Conservation (phyloP, 2,797 vertebrate species). For the Scyliorhinus canicula region DNA sequence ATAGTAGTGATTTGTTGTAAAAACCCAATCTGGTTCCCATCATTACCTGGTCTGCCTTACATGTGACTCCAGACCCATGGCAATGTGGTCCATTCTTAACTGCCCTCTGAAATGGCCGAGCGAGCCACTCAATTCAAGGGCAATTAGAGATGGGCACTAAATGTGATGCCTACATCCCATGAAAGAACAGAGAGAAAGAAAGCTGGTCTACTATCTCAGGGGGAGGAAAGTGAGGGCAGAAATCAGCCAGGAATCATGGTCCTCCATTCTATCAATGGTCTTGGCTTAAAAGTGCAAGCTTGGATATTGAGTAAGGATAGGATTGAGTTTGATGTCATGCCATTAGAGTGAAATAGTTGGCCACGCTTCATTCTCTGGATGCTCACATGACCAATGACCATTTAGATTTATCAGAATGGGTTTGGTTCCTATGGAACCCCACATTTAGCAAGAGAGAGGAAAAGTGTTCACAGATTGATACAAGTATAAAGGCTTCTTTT, state of each 20-base stretch:
- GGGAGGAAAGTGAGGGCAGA: background rate
- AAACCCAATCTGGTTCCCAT: too few species aligned
- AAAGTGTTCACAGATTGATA: background rate
- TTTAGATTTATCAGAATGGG: background rate
- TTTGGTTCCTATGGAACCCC: background rate
- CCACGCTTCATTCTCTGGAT: background rate
- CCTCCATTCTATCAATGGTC: background rate
- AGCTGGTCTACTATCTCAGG: background rate
- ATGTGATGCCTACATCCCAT: background rate
- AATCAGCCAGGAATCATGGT: background rate
- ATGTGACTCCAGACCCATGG: too few species aligned
- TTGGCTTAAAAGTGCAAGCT: background rate
- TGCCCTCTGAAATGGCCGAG: too few species aligned
- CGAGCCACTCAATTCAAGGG: background rate
- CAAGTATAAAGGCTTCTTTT: background rate
- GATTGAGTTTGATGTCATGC: background rate
- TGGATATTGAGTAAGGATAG: background rate
- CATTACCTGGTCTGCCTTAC: too few species aligned
- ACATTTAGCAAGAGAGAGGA: background rate
- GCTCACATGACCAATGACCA: background rate
- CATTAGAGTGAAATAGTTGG: background rate
- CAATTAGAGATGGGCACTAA: too few species aligned
- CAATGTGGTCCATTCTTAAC: too few species aligned
- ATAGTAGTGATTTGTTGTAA: too few species aligned
- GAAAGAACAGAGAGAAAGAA: too few species aligned